Evolutionary conservation across 1,140 invertebrate species (phyloP).

Genomic region (Lithobius niger): DNA sequence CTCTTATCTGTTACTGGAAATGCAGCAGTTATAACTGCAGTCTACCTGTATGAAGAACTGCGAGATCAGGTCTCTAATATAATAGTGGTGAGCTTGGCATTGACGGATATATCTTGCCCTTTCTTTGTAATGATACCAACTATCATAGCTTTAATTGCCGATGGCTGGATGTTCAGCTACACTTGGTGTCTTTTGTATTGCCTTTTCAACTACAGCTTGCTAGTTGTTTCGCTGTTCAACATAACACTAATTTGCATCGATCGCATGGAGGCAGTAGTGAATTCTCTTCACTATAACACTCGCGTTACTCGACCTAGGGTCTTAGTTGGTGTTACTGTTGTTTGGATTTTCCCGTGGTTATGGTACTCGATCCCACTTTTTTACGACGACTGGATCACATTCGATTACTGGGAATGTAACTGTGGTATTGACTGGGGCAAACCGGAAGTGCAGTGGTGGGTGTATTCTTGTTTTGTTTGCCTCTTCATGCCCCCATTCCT

Average conservation of each 20-base stretch:
- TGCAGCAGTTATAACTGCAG: background rate
- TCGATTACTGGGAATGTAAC: background rate
- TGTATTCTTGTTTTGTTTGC: background rate
- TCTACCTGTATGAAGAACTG: background rate
- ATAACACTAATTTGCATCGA: background rate
- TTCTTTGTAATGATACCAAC: background rate
- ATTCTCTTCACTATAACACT: background rate
- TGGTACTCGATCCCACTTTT: background rate
- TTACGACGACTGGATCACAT: background rate
- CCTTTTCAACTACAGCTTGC: background rate
- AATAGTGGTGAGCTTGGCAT: background rate
- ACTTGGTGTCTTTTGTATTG: background rate
- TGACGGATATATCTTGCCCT: background rate
- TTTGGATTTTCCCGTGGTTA: background rate
- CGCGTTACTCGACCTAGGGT: background rate
- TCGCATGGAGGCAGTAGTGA: background rate
- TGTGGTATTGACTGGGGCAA: background rate
- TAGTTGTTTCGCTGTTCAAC: background rate
- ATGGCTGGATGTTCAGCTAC: background rate
- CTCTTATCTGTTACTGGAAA: too few species aligned
- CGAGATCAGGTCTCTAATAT: background rate
- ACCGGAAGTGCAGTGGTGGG: background rate
- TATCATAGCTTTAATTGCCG: background rate
- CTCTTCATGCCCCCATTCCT: background rate
- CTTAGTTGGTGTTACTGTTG: background rate